Base-by-base conservation (phyloP, 64 coral and sea anemone genomes). In the Porites lutea region DNA sequence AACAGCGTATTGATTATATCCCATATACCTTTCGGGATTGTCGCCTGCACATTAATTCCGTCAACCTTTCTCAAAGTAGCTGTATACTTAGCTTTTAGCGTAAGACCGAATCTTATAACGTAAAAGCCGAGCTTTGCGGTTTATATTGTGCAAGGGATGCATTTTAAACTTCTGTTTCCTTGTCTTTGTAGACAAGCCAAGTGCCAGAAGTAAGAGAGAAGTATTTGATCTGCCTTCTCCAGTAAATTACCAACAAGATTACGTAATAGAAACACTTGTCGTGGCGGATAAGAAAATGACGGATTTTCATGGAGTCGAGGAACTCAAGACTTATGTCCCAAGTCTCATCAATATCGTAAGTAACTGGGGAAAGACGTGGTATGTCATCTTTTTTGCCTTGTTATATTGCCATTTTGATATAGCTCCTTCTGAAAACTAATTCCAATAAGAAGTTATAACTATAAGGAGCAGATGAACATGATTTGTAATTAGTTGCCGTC, bases 341-440 rank as follows among this genome's bases (percentile, higher is more conserved):
- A 92, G 71, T 18, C 81, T 92, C 8, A 64, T 92, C 16, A 92
- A 92, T 61, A 87, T 92, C 16, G 91, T 92, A 71, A 78, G 91
- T 60, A 8, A 37, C 27, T 37, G 27, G 27, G 27, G 27, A 19
- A 89, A 63, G 51, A 6, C 13, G 0, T 50, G 11, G 52, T 58
- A 6, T 21, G 48, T 13, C 19, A 22, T 27, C 5, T 55, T 11
- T 53, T 16, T 51, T 4, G n/a, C 57, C 11, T 55, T 11, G 5
- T 55, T 55, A 55, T 7, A 55, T 55, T 2, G 53, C 53, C 11
- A 11, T 55, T 55, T 55, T 11, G 53, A 55, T 55, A 55, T 55
- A 55, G 11, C 11, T 11, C 11, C 11, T 55, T 55, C 53, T 55
- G 53, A 7, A 7, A 7, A 5, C 11, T 21, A 71, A 43, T 2